These are phyloP conservation scores for Erannis defoliaria DNA, from an alignment of 2,888 invertebrate species.

Conservation along the genomic window DNA sequence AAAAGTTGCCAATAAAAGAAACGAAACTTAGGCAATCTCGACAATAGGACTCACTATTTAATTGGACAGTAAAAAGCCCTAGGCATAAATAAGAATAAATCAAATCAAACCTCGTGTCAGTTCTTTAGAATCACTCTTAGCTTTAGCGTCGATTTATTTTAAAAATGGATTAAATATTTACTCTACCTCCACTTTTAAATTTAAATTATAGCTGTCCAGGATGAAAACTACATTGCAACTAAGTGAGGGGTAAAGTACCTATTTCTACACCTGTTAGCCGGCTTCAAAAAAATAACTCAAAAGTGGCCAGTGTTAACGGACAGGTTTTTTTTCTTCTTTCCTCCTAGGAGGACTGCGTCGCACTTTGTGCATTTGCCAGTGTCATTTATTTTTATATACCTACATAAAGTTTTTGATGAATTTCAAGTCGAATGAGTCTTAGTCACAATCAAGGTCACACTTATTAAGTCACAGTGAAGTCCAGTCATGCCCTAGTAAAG, in stretches of 20 bases:
- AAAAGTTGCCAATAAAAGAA: not conserved
- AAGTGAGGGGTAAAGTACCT: not conserved
- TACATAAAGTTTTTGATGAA: no score
- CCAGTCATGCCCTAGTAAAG: no score
- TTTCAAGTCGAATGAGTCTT: no score
- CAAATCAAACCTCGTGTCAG: not conserved
- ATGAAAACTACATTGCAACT: conserved; percentile 10
- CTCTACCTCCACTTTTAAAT: conserved; percentile 4
- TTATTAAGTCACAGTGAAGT: no score
- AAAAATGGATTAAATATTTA: conserved; percentile 4
- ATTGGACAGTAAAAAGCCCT: not conserved
- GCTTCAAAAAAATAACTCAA: conserved; percentile 6
- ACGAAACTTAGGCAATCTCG: not conserved
- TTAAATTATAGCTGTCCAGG: conserved; percentile 5
- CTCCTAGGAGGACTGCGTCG: no score
- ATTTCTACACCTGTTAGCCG: conserved; percentile 5
- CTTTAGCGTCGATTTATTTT: conserved; percentile 42
- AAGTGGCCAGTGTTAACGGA: not conserved
- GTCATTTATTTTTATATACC: no score
- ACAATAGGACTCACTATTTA: not conserved
- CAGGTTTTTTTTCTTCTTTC: no score
- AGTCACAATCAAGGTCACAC: no score
- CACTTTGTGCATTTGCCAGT: no score
- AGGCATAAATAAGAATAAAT: not conserved
- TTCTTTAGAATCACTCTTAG: conserved; percentile 39